phyloP scores from a whole-genome alignment of 2,888 invertebrate species.

The Ornithoptera alexandrae region DNA sequence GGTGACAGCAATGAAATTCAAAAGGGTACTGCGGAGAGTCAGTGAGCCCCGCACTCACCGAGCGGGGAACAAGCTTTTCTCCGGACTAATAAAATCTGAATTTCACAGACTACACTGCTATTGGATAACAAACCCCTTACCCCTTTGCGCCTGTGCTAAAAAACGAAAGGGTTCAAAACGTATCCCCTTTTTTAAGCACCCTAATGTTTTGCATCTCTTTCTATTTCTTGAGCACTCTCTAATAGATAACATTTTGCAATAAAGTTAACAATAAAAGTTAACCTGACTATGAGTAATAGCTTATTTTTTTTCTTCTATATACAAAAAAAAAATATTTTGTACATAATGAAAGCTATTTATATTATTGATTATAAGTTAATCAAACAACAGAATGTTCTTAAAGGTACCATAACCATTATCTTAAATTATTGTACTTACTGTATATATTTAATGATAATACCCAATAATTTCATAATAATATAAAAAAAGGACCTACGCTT shows the following conservation, averaged over 20 bases:
- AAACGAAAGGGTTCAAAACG: slow-evolving; percentile 72
- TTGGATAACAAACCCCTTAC: slow-evolving; percentile 67
- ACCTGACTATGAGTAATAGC: not conserved
- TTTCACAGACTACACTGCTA: slow-evolving; percentile 56
- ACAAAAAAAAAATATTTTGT: no score
- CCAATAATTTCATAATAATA: not conserved
- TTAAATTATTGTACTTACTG: not conserved
- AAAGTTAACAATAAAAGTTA: not conserved
- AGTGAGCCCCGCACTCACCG: slow-evolving; percentile 46
- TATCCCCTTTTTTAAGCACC: slow-evolving; percentile 68
- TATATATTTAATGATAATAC: not conserved
- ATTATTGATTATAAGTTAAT: not conserved
- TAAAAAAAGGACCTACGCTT: not conserved
- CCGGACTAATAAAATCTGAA: slow-evolving; percentile 67
- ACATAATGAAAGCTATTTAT: not conserved
- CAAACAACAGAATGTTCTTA: not conserved
- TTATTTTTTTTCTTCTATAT: no score
- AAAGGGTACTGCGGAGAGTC: slow-evolving; percentile 53
- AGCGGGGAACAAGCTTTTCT: slow-evolving; percentile 44
- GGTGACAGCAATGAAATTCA: slow-evolving; percentile 47
- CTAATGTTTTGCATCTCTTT: slow-evolving; percentile 54
- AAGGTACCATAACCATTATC: not conserved
- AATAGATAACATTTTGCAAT: not conserved
- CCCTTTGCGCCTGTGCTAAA: slow-evolving; percentile 78
- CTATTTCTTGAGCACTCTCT: slow-evolving; percentile 17